Evolutionary conservation across 2,797 vertebrate species (phyloP).

Genomic region (Phylloscopus collybita): DNA sequence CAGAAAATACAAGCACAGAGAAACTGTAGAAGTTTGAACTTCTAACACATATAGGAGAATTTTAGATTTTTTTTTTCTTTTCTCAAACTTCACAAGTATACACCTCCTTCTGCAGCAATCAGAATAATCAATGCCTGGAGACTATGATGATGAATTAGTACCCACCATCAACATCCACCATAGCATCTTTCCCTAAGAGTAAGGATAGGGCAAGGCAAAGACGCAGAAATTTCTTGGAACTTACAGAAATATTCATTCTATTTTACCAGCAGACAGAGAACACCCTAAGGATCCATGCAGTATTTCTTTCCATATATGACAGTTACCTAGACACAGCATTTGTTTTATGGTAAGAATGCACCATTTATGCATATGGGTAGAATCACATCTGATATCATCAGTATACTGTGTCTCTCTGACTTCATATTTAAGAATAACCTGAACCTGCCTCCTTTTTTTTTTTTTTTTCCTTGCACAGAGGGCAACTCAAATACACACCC

Average conservation of each 20-base stretch:
- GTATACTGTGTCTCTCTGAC: neutral
- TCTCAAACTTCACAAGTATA: neutral
- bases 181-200: neutral
- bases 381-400: neutral
- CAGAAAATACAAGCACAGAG: neutral
- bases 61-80: neutral
- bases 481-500: neutral
- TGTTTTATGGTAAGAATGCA: conserved; percentile 51
- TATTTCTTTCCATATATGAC: conserved; percentile 18
- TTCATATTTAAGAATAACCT: neutral
- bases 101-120: neutral
- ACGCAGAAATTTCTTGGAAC: neutral
- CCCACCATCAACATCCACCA: neutral
- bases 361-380: conserved; percentile 29
- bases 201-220: neutral
- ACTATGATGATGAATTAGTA: neutral
- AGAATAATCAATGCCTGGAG: neutral
- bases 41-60: neutral
- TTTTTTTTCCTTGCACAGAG: neutral
- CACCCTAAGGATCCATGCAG: neutral
- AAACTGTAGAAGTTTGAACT: neutral
- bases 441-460: neutral
- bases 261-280: conserved; percentile 1
- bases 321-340: conserved; percentile 38
- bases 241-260: conserved; percentile 18